These are phyloP conservation scores for Rutpela maculata DNA, from an alignment of 2,888 invertebrate species.

Conservation along the genomic window DNA sequence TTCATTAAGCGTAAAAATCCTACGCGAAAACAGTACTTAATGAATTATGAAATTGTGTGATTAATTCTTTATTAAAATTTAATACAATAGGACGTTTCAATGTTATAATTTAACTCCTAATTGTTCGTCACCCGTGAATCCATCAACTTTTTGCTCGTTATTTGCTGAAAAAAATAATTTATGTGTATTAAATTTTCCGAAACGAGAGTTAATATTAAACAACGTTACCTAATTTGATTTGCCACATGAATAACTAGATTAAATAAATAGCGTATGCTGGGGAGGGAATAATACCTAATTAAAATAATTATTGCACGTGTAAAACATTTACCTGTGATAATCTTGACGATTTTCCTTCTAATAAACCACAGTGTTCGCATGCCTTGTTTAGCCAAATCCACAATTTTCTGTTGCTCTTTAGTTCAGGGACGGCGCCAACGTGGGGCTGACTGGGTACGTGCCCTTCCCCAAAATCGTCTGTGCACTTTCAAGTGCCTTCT, in stretches of 20 bases:
- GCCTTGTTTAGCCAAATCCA: too few species aligned
- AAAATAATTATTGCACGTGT: too few species aligned
- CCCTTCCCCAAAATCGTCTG: too few species aligned
- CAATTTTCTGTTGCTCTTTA: too few species aligned
- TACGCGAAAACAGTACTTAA: not conserved
- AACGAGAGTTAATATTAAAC: not conserved
- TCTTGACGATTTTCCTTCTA: too few species aligned
- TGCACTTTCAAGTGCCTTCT: too few species aligned
- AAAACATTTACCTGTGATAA: too few species aligned
- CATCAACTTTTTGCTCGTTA: not conserved
- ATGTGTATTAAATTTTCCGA: not conserved
- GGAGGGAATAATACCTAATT: too few species aligned
- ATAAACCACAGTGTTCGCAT: too few species aligned
- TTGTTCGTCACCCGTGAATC: not conserved
- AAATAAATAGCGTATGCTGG: not conserved
- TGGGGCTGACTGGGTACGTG: too few species aligned
- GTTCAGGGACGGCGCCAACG: too few species aligned
- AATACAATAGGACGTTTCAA: conserved; percentile 3
- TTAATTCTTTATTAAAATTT: not conserved
- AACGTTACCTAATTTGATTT: not conserved
- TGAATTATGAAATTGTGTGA: not conserved
- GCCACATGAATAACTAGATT: not conserved
- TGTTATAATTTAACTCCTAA: not conserved
- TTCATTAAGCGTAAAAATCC: not conserved
- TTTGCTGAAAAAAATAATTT: not conserved